Base-by-base conservation (phyloP, 2,113 vertebrate genomes). In the Herpailurus yagouaroundi region DNA sequence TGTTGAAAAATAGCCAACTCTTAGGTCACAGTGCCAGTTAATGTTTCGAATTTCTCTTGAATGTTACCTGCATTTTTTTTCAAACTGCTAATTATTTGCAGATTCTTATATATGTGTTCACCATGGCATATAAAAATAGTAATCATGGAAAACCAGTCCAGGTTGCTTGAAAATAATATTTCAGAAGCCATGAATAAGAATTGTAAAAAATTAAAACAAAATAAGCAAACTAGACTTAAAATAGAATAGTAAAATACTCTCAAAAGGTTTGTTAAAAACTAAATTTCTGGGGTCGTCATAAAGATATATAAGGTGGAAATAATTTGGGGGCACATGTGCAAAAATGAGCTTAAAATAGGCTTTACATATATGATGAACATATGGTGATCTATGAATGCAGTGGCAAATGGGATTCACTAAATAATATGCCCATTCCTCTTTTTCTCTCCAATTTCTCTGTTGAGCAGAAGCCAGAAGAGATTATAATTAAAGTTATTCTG, bases 371-470 rank as follows among this genome's bases (percentile, higher is more conserved):
- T 69, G 60, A 68, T 92, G 74, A 97, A 71, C 84, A 91, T 91
- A 88, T 31, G 74, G 89, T 83, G 16, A 88, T 91, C 38, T 94
- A 31, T 41, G 87, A 95, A 52, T 90, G 79, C 55, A 33, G 15
- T 90, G 63, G 41, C 63, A 87, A 91, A 60, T 95, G 38, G 55
- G 10, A 76, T 57, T 92, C 81, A 69, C 69, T 66, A 84, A 86
- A 88, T 90, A 94, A 76, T 77, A 68, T 71, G 31, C 69, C 19
- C 36, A 48, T 94, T 94, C 71, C 71, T 95, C 33, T 33, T 80
- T 96, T 92, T 76, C 80, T 95, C 63, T 94, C 96, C 92, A 95
- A 41, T 55, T 82, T 95, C 52, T 93, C 52, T 97, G 38, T 89
- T 18, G 1, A 79, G 60, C 19, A 18, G 73, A 93, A 87, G 68